These are phyloP conservation scores for Parapsyche elsis DNA, from an alignment of 1,140 invertebrate genomes.

Conservation along the genomic window DNA sequence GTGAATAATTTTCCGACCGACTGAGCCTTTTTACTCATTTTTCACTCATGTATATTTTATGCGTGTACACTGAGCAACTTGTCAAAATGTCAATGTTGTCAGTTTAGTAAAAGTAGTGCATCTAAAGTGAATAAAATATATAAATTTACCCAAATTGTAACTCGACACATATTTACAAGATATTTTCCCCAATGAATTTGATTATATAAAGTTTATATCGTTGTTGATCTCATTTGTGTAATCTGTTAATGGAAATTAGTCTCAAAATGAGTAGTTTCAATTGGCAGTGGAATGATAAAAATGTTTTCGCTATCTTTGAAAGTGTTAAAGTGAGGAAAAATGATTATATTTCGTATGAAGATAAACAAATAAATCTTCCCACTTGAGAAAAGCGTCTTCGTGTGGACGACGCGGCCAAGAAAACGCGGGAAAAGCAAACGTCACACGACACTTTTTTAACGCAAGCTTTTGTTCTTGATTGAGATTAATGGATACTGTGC, in stretches of 20 bases:
- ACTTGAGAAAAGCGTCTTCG: neutral
- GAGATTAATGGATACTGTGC: conserved; percentile 33
- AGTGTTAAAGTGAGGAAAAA: neutral
- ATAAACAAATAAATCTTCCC: conserved; percentile 42
- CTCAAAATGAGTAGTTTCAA: neutral
- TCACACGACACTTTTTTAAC: conserved; percentile 28
- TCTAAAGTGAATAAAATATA: no score
- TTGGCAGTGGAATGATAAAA: neutral
- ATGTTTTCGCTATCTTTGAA: neutral
- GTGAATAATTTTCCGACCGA: conserved; percentile 23
- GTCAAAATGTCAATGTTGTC: no score
- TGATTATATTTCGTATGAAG: conserved; percentile 9
- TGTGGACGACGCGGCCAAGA: neutral
- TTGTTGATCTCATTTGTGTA: neutral
- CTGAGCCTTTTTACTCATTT: neutral
- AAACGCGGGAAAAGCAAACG: neutral
- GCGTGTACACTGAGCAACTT: no score
- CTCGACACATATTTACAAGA: no score
- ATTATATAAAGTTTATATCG: no score
- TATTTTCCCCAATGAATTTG: no score
- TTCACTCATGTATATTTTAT: neutral
- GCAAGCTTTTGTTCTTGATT: conserved; percentile 38
- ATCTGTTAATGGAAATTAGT: neutral
- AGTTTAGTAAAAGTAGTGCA: no score
- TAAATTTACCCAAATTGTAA: no score